Evolutionary conservation across 2,797 vertebrate species (phyloP).

Genomic region (Limnodromus scolopaceus): DNA sequence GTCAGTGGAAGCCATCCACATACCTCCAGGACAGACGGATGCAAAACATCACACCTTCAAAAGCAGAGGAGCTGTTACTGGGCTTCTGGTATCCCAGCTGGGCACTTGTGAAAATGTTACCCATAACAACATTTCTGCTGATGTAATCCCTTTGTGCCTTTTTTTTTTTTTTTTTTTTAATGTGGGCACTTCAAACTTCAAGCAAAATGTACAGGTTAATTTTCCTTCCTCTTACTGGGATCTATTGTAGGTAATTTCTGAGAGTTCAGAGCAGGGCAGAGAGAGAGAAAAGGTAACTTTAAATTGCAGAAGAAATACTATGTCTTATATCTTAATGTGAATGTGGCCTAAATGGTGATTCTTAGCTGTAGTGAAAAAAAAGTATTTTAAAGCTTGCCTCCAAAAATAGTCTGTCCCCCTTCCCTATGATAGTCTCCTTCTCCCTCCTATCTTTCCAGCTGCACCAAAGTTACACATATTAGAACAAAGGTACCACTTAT

Average conservation of each 20-base stretch:
- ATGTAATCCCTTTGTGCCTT: background rate
- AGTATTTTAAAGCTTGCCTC: background rate
- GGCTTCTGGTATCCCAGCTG: background rate
- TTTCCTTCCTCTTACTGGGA: background rate
- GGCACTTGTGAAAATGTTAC: background rate
- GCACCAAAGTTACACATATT: background rate
- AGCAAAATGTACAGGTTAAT: background rate
- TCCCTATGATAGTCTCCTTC: background rate
- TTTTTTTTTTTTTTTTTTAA: background rate
- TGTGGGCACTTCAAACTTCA: background rate
- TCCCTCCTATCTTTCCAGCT: background rate
- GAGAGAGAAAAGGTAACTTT: background rate
- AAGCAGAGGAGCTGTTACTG: background rate
- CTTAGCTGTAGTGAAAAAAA: background rate
- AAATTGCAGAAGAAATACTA: background rate
- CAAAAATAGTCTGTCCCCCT: background rate
- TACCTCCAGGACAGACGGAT: constrained; percentile 22
- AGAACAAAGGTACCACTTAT: background rate
- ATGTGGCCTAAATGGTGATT: background rate
- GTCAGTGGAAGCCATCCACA: background rate
- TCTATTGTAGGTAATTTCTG: background rate
- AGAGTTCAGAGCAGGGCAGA: background rate
- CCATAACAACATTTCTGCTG: background rate
- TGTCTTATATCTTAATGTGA: background rate
- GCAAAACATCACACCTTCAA: constrained; percentile 45